Evolutionary conservation across 2,113 vertebrate genomes (phyloP).

Genomic region (Butorides virescens): DNA sequence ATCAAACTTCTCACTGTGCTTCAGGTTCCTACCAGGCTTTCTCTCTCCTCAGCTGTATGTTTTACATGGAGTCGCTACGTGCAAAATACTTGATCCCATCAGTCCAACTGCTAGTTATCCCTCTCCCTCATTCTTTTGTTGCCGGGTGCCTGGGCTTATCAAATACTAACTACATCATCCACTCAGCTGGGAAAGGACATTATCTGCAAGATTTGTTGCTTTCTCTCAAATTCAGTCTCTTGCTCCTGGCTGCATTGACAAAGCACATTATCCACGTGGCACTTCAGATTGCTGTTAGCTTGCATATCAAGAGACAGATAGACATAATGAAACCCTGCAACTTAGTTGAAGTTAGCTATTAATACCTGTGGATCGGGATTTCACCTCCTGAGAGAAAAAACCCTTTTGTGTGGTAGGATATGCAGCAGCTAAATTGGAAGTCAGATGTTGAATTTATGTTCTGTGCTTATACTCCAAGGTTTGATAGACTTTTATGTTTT

Average conservation of each 20-base stretch:
- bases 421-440: not conserved
- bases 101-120: not conserved
- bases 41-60: accelerated
- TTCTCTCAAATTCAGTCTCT: not conserved
- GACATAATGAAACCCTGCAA: not conserved
- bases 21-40: not conserved
- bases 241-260: not conserved
- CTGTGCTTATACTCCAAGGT: not conserved
- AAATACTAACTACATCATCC: not conserved
- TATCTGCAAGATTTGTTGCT: not conserved
- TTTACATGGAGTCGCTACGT: accelerated
- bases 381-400: not conserved
- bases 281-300: not conserved
- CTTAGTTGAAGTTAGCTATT: not conserved
- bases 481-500: not conserved
- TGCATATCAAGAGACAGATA: not conserved
- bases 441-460: not conserved
- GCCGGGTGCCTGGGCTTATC: not conserved
- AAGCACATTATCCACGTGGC: not conserved
- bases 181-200: not conserved
- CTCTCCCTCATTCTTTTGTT: not conserved
- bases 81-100: not conserved
- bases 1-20: not conserved
- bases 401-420: not conserved
- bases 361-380: not conserved